phyloP scores from a whole-genome alignment of 2,888 invertebrate genomes.

The Lordiphosa fenestrarum region DNA sequence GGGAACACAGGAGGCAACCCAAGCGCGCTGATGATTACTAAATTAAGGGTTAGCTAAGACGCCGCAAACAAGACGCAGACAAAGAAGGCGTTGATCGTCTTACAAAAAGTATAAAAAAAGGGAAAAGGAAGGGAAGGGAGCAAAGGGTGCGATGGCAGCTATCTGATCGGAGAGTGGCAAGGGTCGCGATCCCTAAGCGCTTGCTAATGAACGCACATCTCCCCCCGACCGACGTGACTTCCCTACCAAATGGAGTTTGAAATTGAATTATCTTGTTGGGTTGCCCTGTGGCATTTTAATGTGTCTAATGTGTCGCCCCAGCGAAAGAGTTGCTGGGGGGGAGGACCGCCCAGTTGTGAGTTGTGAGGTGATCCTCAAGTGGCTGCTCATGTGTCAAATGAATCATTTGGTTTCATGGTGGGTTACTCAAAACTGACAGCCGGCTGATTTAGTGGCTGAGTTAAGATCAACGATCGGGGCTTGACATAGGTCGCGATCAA shows the following conservation, averaged over 20 bases:
- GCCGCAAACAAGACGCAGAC: conserved; percentile 52
- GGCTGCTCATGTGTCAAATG: conserved; percentile 70
- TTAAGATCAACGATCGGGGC: conserved; percentile 41
- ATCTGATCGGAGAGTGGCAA: conserved; percentile 37
- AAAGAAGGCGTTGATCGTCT: conserved; percentile 39
- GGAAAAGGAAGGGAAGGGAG: conserved; percentile 22
- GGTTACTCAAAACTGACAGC: conserved; percentile 44
- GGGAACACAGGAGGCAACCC: conserved; percentile 27
- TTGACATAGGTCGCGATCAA: conserved; percentile 21
- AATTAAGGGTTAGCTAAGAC: conserved; percentile 60
- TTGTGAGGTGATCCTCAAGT: conserved; percentile 41
- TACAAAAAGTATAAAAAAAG: conserved; percentile 30
- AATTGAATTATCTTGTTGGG: conserved; percentile 58
- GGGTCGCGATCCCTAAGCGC: conserved; percentile 63
- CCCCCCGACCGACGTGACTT: conserved; percentile 39
- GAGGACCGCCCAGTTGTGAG: conserved; percentile 57
- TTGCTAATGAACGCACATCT: conserved; percentile 65
- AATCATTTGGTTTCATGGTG: conserved; percentile 53
- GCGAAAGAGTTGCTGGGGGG: conserved; percentile 57
- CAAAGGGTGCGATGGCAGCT: conserved; percentile 54
- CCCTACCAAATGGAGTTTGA: conserved; percentile 32
- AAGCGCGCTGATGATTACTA: conserved; percentile 50
- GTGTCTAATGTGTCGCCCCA: conserved; percentile 65
- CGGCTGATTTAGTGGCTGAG: conserved; percentile 58
- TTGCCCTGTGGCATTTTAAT: conserved; percentile 69